Evolutionary conservation across 2,113 vertebrate species (phyloP).

Genomic region (Toxostoma redivivum): DNA sequence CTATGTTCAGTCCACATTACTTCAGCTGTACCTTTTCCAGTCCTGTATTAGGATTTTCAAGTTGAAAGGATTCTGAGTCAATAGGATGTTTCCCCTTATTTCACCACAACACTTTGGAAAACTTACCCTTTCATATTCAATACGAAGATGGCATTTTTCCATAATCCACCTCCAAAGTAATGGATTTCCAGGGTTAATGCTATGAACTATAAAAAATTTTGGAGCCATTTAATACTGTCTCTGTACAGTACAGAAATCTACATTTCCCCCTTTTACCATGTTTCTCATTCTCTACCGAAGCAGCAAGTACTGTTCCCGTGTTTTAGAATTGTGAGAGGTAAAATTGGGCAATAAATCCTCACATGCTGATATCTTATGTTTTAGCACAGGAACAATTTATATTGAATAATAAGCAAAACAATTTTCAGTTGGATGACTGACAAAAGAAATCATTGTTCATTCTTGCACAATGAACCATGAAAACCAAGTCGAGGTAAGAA

Average conservation of each 20-base stretch:
- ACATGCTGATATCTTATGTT: conserved; percentile 61
- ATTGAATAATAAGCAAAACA: conserved; percentile 74
- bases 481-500: conserved; percentile 66
- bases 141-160: not conserved
- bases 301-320: not conserved
- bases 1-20: not conserved
- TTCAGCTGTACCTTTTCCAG: not conserved
- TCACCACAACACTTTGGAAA: not conserved
- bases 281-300: not conserved
- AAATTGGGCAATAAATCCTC: conserved; percentile 69
- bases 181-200: not conserved
- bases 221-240: not conserved
- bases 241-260: not conserved
- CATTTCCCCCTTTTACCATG: not conserved
- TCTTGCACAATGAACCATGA: conserved; percentile 67
- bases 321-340: conserved; percentile 38
- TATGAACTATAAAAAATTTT: not conserved
- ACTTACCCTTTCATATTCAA: not conserved
- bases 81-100: not conserved
- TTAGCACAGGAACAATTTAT: conserved; percentile 67
- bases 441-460: conserved; percentile 72
- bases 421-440: conserved; percentile 67
- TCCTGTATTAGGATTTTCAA: not conserved
- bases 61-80: not conserved
- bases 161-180: not conserved